phyloP scores from a whole-genome alignment of 1,140 invertebrate species.

The Drosophila biarmipes region DNA sequence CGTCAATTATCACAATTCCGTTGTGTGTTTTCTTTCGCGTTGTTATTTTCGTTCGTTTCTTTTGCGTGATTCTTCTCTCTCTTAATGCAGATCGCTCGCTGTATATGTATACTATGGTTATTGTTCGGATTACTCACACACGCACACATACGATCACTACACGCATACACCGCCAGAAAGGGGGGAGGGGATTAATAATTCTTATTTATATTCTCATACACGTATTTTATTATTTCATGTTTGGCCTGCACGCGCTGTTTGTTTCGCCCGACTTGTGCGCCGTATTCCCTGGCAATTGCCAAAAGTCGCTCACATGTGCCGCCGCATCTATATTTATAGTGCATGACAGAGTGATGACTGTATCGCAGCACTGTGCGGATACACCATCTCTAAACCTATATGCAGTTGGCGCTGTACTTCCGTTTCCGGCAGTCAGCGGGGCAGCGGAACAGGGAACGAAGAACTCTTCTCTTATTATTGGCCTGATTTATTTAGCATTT shows the following conservation, averaged over 20 bases:
- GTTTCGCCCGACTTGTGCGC: conserved; percentile 35
- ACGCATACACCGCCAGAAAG: conserved; percentile 9
- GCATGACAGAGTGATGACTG: conserved; percentile 35
- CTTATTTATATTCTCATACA: conserved; percentile 17
- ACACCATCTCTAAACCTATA: conserved; percentile 26
- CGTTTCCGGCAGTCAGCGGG: conserved; percentile 58
- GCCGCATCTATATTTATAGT: conserved; percentile 31
- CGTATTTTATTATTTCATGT: conserved; percentile 39
- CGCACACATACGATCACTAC: conserved; percentile 25
- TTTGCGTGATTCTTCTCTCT: conserved; percentile 39
- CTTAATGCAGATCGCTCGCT: conserved; percentile 66
- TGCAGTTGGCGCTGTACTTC: conserved; percentile 55
- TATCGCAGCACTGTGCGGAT: conserved; percentile 22
- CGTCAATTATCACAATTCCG: conserved; percentile 55
- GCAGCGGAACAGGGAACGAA: background rate
- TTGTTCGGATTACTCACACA: conserved; percentile 55
- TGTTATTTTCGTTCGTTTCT: conserved; percentile 69
- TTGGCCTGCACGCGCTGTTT: conserved; percentile 58
- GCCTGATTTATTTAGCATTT: conserved; percentile 49
- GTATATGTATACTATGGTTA: conserved; percentile 26
- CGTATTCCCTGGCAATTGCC: conserved; percentile 51
- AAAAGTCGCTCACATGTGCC: conserved; percentile 62
- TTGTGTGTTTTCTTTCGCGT: conserved; percentile 60
- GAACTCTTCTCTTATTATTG: conserved; percentile 47
- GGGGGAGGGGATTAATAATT: conserved; percentile 31